These are phyloP conservation scores for Tiliqua scincoides DNA, from an alignment of 2,113 vertebrate genomes.

Conservation along the genomic window DNA sequence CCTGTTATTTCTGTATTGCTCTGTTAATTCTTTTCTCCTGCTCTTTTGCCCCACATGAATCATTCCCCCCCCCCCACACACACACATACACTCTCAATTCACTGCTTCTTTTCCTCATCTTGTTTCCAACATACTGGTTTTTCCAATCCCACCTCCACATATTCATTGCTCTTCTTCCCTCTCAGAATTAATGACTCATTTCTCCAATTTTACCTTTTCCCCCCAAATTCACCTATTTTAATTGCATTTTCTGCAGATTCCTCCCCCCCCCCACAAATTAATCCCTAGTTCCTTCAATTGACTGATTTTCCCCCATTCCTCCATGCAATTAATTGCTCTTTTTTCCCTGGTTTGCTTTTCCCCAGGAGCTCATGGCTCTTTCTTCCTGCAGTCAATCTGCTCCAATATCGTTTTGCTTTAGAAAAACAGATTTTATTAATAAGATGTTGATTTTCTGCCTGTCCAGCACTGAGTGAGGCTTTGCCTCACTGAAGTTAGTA, in stretches of 20 bases:
- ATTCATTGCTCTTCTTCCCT: neutral
- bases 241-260: neutral
- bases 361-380: too few species aligned
- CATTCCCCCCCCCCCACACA: neutral
- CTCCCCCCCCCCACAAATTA: neutral
- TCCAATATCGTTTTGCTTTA: neutral
- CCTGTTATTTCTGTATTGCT: too few species aligned
- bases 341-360: too few species aligned
- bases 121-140: neutral
- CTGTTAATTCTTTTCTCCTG: neutral
- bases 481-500: too few species aligned
- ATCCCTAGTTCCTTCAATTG: neutral
- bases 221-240: neutral
- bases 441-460: neutral
- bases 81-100: neutral
- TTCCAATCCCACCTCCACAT: neutral
- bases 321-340: neutral
- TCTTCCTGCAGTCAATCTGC: neutral
- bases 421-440: neutral
- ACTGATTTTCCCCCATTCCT: neutral
- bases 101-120: too few species aligned
- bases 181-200: neutral
- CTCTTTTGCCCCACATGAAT: neutral
- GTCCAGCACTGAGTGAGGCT: neutral
- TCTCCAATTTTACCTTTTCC: too few species aligned